phyloP scores from a whole-genome alignment of 1,140 invertebrate genomes.

The Planococcus citri region DNA sequence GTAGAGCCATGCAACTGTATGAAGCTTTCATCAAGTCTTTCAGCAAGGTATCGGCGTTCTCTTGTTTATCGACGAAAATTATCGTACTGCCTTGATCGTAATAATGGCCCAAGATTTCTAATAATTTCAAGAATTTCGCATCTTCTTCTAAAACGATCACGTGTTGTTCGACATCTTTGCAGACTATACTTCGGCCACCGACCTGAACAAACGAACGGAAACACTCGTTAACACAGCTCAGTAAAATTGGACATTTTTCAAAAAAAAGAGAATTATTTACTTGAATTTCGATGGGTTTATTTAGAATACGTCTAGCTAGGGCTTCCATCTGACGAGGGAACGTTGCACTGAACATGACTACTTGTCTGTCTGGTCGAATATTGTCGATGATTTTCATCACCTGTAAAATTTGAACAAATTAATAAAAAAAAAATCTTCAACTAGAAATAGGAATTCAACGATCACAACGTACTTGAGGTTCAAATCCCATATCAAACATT shows the following conservation, averaged over 20 bases:
- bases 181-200: slow-evolving; percentile 94
- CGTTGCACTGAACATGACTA: slow-evolving; percentile 97
- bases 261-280: no score
- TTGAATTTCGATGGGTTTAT: slow-evolving; percentile 94
- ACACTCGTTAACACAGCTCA: background rate
- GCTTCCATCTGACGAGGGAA: slow-evolving; percentile 99
- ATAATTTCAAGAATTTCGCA: slow-evolving; percentile 92
- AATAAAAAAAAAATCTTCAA: background rate
- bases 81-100: slow-evolving; percentile 87
- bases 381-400: slow-evolving; percentile 97
- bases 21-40: slow-evolving; percentile 95
- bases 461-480: slow-evolving; percentile 66
- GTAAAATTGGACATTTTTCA: no score
- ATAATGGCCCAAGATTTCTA: slow-evolving; percentile 90
- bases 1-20: slow-evolving; percentile 89
- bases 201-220: slow-evolving; percentile 39
- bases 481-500: slow-evolving; percentile 99
- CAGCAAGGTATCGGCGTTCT: slow-evolving; percentile 86
- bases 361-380: slow-evolving; percentile 91
- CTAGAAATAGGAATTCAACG: slow-evolving; percentile 11
- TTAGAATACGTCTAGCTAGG: slow-evolving; percentile 80
- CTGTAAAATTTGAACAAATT: background rate
- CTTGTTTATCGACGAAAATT: slow-evolving; percentile 98
- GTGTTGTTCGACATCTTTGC: slow-evolving; percentile 95
- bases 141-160: slow-evolving; percentile 91